Conservation (phyloP, 1,140 invertebrate genomes). For the Diachasma alloeum region DNA sequence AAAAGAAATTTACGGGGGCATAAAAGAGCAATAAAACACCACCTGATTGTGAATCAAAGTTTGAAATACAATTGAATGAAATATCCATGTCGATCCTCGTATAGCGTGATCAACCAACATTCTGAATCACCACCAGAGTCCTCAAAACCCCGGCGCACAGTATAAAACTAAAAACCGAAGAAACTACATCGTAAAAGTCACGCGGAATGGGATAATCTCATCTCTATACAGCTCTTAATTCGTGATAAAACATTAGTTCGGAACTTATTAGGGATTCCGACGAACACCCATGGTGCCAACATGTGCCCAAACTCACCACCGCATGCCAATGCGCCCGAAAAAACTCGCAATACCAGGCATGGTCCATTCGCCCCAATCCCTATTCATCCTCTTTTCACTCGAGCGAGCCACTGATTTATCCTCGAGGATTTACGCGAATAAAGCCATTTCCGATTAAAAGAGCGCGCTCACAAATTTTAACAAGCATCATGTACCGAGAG, state of each 20-base stretch:
- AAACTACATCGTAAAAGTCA: slow-evolving; percentile 24
- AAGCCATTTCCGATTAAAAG: slow-evolving; percentile 33
- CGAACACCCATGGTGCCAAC: slow-evolving; percentile 48
- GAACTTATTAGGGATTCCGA: slow-evolving; percentile 36
- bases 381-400: slow-evolving; percentile 6
- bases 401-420: slow-evolving; percentile 28
- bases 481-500: slow-evolving; percentile 23
- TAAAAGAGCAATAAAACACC: background rate
- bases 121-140: slow-evolving; percentile 20
- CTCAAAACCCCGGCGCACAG: background rate
- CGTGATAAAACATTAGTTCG: slow-evolving; percentile 55
- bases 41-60: background rate
- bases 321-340: background rate
- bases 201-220: slow-evolving; percentile 25
- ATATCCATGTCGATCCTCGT: background rate
- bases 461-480: slow-evolving; percentile 16
- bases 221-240: slow-evolving; percentile 46
- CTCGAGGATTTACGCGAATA: slow-evolving; percentile 32
- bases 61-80: background rate
- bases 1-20: background rate
- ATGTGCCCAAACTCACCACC: slow-evolving; percentile 35
- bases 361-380: slow-evolving; percentile 17
- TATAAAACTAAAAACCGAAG: background rate
- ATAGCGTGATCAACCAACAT: slow-evolving; percentile 45
- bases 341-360: slow-evolving; percentile 19